Percentiles rank a stretch among this genome's conserved stretches.
phyloP scores from a whole-genome alignment of 2,888 invertebrate species.

The Callyntrura sp. region DNA sequence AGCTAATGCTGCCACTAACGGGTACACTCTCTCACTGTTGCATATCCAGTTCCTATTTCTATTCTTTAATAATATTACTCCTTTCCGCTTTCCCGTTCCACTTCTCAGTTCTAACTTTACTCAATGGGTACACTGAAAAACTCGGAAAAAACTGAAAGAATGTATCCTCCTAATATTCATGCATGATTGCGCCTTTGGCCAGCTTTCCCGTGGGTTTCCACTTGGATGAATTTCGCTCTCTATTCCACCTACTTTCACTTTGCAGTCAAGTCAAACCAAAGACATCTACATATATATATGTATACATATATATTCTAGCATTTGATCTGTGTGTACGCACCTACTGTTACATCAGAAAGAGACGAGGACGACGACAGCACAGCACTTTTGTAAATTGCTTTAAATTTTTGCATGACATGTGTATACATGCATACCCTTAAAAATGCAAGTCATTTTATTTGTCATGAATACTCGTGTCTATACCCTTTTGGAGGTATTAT shows the following conservation, averaged over 20 bases:
- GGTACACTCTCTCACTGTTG: background rate
- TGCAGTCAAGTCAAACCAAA: no score
- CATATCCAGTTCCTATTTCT: background rate
- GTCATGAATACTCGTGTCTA: background rate
- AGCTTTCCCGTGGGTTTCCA: constrained; percentile 61
- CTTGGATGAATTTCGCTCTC: constrained; percentile 51
- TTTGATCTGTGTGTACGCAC: background rate
- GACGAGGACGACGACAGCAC: background rate
- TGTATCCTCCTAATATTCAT: constrained; percentile 37
- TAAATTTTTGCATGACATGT: constrained; percentile 69
- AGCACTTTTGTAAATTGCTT: constrained; percentile 68
- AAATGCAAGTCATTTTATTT: background rate
- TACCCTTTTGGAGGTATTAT: background rate
- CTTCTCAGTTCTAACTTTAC: background rate
- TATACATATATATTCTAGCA: no score
- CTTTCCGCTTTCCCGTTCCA: background rate
- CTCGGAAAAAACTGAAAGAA: constrained; percentile 13
- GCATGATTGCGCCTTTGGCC: constrained; percentile 74
- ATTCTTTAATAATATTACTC: constrained; percentile 2
- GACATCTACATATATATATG: background rate
- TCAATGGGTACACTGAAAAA: background rate
- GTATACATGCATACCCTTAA: constrained; percentile 35
- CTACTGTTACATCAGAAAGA: background rate
- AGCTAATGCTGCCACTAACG: constrained; percentile 18
- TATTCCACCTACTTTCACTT: background rate